Evolutionary conservation across 2,888 invertebrate species (phyloP).

Genomic region (Orchesella flavescens): DNA sequence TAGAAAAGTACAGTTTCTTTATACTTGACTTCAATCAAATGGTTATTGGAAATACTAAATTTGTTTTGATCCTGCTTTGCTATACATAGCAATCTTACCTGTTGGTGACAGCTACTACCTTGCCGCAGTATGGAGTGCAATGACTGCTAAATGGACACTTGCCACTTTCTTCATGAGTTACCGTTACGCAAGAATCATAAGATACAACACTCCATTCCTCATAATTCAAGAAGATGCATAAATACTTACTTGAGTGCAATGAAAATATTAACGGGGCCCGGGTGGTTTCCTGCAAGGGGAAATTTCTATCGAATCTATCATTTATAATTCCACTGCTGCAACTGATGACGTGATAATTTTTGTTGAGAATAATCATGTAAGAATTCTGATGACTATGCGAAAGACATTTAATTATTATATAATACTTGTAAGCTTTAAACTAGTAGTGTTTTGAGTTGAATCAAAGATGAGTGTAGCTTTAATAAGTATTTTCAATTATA

Average conservation of each 20-base stretch:
- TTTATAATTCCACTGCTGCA: too few relatives aligned
- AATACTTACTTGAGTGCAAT: not conserved
- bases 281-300: too few relatives aligned
- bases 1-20: not conserved
- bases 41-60: too few relatives aligned
- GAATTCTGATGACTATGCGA: not conserved
- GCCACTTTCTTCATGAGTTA: slow-evolving; percentile 66
- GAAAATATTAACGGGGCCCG: not conserved
- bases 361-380: not conserved
- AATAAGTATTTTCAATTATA: too few relatives aligned
- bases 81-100: slow-evolving; percentile 71
- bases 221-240: slow-evolving; percentile 69
- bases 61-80: too few relatives aligned
- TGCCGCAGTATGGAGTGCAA: slow-evolving; percentile 72
- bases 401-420: not conserved
- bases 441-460: not conserved
- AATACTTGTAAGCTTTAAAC: not conserved
- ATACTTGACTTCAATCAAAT: too few relatives aligned
- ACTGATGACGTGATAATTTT: slow-evolving; percentile 18
- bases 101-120: slow-evolving; percentile 70
- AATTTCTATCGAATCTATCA: too few relatives aligned
- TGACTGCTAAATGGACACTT: slow-evolving; percentile 72
- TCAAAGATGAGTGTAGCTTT: too few relatives aligned
- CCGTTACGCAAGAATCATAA: slow-evolving; percentile 68
- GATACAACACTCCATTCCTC: slow-evolving; percentile 71